phyloP scores from a whole-genome alignment of 2,888 invertebrate species.

The Tinea trinotella region DNA sequence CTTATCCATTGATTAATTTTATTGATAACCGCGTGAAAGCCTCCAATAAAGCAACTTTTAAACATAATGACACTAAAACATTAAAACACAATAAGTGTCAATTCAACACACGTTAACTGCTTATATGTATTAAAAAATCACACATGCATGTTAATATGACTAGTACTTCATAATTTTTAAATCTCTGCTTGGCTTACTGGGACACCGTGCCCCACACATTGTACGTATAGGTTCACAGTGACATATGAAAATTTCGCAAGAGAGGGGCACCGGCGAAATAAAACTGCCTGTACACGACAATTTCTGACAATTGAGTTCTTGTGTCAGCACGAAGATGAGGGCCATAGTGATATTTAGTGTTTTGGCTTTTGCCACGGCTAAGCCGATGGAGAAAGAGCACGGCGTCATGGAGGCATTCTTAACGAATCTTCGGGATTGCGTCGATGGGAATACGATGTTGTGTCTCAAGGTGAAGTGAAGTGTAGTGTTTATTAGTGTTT shows the following conservation, averaged over 20 bases:
- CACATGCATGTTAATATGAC: constrained; percentile 44
- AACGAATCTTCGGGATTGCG: constrained; percentile 75
- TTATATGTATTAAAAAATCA: constrained; percentile 34
- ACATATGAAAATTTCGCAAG: constrained; percentile 51
- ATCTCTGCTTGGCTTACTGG: constrained; percentile 32
- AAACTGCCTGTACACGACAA: constrained; percentile 49
- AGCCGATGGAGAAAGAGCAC: constrained; percentile 56
- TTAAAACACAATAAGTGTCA: constrained; percentile 18
- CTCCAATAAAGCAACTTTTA: not conserved
- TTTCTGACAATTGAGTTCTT: constrained; percentile 57
- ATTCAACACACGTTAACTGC: constrained; percentile 33
- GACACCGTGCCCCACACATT: constrained; percentile 23
- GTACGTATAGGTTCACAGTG: constrained; percentile 35
- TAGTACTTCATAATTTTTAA: constrained; percentile 25
- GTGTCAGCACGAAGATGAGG: constrained; percentile 50
- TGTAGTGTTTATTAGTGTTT: constrained; percentile 35
- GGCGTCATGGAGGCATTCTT: constrained; percentile 51
- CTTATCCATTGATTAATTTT: not conserved
- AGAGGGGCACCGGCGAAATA: constrained; percentile 56
- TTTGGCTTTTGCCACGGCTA: constrained; percentile 43
- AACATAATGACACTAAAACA: constrained; percentile 7
- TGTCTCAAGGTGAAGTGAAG: constrained; percentile 79
- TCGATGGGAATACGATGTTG: constrained; percentile 77
- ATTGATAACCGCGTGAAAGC: constrained; percentile 8
- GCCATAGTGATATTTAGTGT: constrained; percentile 46